These are phyloP conservation scores for Jacana jacana DNA, from an alignment of 2,113 vertebrate genomes.

Conservation along the genomic window DNA sequence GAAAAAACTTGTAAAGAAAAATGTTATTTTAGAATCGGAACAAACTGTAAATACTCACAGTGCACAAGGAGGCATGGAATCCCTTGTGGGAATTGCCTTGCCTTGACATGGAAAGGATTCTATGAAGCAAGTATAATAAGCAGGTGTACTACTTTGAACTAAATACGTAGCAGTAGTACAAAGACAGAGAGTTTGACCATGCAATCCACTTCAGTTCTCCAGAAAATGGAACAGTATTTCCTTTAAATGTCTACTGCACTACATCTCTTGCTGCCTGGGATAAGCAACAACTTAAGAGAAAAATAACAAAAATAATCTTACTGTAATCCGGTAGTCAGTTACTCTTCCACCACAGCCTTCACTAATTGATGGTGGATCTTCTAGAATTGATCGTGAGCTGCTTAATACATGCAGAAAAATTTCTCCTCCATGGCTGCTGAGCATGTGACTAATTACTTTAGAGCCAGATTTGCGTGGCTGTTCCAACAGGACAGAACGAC, in stretches of 20 bases:
- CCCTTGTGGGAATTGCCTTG: no score
- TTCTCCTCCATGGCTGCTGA: constrained; percentile 96
- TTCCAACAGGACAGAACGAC: constrained; percentile 94
- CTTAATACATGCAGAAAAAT: constrained; percentile 96
- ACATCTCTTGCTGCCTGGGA: background rate
- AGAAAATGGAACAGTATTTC: background rate
- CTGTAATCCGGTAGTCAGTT: constrained; percentile 98
- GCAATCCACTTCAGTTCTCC: background rate
- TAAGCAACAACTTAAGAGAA: background rate
- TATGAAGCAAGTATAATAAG: background rate
- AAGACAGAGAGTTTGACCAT: background rate
- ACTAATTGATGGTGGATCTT: constrained; percentile 97
- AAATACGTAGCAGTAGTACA: background rate
- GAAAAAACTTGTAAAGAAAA: background rate
- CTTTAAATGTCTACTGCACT: background rate
- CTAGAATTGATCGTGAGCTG: constrained; percentile 93
- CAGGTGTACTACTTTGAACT: background rate
- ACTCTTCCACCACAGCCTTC: constrained; percentile 97
- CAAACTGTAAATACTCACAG: background rate
- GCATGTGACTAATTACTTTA: constrained; percentile 99
- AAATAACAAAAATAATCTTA: constrained; percentile 56
- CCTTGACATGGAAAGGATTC: background rate
- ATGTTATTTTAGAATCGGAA: background rate
- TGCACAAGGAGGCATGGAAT: background rate
- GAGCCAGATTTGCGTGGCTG: constrained; percentile 97